Base-by-base conservation (phyloP, 2,888 invertebrate genomes). In the Alloplasta piceator region DNA sequence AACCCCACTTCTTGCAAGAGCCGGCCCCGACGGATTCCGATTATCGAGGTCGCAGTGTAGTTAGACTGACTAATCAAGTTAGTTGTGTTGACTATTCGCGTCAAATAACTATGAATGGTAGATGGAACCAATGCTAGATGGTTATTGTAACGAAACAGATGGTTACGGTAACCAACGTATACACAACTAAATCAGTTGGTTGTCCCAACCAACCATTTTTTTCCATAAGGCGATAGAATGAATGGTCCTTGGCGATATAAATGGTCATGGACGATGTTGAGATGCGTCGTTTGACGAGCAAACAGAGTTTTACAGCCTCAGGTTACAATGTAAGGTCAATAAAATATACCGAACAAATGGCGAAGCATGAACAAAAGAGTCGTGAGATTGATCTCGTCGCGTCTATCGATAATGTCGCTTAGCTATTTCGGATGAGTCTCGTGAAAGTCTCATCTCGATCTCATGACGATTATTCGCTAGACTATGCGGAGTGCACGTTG, bases 361-460 rank as follows among this genome's bases (percentile, higher is more conserved):
- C 5, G 14, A 7, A 52, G 12, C 56, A 46, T 1, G 7, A 6
- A 48, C 14, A 64, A 46, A 64, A 38, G 55, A 52, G 12, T 43
- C n/a, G 55, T 56, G 38, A 10, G 66, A 66, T 58, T 66, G 66
- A 60, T 67, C 66, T 50, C 58, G 12, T 38, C 36, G 12, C 38
- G 63, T 6, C 41, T 16, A n/a, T 43, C 38, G 26, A 10, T 6
- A 5, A 12, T 43, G 46, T 46, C 36, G 26, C 46, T 38, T 48
- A 12, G 48, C 50, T 71, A 77, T 73, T 63, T 16, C 41, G 56
- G 14, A 48, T n/a, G 12, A 61, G 60, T 60, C 41, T 81, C 64
- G 81, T 78, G 78, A 78, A 78, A 78, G 78, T 75, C 63, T 36
- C 52, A 14, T 43, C 50, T 68, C 6, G 36, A 5, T 55, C 26